phyloP scores from a whole-genome alignment of 2,888 invertebrate genomes.

The Taenaris catops region DNA sequence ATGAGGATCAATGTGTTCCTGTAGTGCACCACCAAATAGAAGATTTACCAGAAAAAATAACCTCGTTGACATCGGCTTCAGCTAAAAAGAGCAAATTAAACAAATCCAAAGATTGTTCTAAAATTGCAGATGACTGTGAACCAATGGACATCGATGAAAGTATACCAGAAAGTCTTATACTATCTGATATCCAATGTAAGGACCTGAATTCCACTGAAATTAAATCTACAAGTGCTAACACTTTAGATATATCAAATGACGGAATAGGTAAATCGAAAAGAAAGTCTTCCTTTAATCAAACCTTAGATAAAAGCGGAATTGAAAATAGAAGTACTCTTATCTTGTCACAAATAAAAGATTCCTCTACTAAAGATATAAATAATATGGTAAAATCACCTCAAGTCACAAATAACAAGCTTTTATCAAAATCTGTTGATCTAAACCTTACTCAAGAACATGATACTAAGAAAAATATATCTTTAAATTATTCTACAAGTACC shows the following conservation, averaged over 20 bases:
- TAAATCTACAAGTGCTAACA: background rate
- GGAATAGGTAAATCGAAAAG: too few species aligned
- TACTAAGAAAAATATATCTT: constrained; percentile 35
- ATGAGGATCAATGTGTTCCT: constrained; percentile 62
- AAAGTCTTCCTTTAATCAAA: constrained; percentile 30
- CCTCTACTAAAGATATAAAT: constrained; percentile 34
- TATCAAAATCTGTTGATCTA: constrained; percentile 40
- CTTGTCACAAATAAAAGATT: constrained; percentile 53
- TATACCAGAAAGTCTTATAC: constrained; percentile 45
- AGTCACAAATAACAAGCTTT: constrained; percentile 28
- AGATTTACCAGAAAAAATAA: constrained; percentile 4
- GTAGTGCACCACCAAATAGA: constrained; percentile 34
- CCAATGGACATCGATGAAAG: constrained; percentile 73
- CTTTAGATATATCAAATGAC: constrained; percentile 5
- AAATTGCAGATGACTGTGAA: constrained; percentile 43
- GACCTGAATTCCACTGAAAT: background rate
- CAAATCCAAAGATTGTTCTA: constrained; percentile 11
- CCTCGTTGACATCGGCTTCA: constrained; percentile 1
- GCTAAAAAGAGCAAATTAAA: constrained; percentile 10
- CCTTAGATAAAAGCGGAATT: constrained; percentile 34
- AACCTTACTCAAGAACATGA: constrained; percentile 33
- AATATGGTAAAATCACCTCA: constrained; percentile 35
- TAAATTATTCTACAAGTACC: constrained; percentile 55
- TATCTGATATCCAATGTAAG: constrained; percentile 27
- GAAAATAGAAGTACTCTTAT: constrained; percentile 55